Evolutionary conservation across 2,113 vertebrate genomes (phyloP), one percentile per base, ranked within the genome.

Genomic region (Nothocercus nigrocapillus): DNA sequence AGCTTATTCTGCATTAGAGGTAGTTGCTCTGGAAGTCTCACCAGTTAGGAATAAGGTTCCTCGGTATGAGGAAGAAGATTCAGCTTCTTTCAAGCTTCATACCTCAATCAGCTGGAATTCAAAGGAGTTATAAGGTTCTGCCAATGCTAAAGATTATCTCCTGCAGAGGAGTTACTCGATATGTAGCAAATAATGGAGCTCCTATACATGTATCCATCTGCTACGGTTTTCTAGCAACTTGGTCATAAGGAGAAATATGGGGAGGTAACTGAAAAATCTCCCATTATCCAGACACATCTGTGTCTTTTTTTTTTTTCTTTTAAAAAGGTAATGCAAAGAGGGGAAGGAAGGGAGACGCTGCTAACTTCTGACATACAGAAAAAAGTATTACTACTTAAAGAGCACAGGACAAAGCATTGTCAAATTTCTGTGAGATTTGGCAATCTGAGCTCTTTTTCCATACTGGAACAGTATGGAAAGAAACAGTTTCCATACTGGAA

Each of bases 91-190:
- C 38, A 92, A 76, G 69, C 90, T 92, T 85, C 94, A 79, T 34
- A 83, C 24, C 62, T 70, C 90, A 90, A 90, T 94, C 90, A 91
- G 38, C 66, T 91, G 82, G 85, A 96, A 96, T 63, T 94, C 79
- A 94, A 45, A 76, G 44, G 12, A 3, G 79, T 61, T 97, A 20
- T 20, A 19, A 47, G 20, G 47, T 47, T 47, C 47, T 47, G 47
- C 47, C 47, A 21, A 20, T 47, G 19, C 47, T 47, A 47, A 21
- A 21, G 47, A 21, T 20, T 82, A 95, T 82, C 80, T 94, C 74
- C 51, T 94, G 64, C 56, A 93, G 58, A 49, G 82, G 16, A 70
- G 28, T 45, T 86, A 73, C 79, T 54, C 82, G 45, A 61, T 75
- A 68, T 12, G 42, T 19, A 91, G 63, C 36, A 84, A 80, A 95